Conservation (phyloP, 2,888 invertebrate genomes). For the Gastracanthus pulcherrimus region DNA sequence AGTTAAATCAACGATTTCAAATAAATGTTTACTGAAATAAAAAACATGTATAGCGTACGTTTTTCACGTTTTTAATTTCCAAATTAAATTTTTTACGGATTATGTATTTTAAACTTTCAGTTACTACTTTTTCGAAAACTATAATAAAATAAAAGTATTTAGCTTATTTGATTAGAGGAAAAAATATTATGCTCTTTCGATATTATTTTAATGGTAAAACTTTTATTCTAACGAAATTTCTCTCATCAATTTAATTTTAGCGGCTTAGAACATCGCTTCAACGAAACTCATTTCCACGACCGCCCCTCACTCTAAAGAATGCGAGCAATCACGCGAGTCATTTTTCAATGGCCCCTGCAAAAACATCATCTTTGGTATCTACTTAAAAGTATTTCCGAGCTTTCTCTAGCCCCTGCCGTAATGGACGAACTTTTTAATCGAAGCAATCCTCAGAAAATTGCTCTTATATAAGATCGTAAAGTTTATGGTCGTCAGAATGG, state of each 20-base stretch:
- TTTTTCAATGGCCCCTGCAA: conserved; percentile 28
- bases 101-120: too few species aligned
- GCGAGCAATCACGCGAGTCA: background rate
- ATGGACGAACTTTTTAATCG: conserved; percentile 55
- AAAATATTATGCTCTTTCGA: too few species aligned
- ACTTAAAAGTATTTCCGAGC: conserved; percentile 37
- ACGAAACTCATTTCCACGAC: background rate
- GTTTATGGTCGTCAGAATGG: conserved; percentile 42
- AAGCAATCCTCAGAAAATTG: conserved; percentile 48
- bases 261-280: background rate
- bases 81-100: too few species aligned
- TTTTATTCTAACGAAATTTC: too few species aligned
- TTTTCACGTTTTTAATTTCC: too few species aligned
- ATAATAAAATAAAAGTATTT: too few species aligned
- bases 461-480: conserved; percentile 48
- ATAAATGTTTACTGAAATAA: too few species aligned
- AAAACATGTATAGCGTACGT: too few species aligned
- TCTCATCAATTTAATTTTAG: background rate
- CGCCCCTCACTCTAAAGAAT: background rate
- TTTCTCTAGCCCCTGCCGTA: background rate
- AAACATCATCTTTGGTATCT: conserved; percentile 37
- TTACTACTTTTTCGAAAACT: too few species aligned
- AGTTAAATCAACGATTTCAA: too few species aligned
- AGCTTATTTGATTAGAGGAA: too few species aligned
- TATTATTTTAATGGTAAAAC: too few species aligned